Conservation (phyloP, 2,797 vertebrate genomes). For the Anolis apletophallus region DNA sequence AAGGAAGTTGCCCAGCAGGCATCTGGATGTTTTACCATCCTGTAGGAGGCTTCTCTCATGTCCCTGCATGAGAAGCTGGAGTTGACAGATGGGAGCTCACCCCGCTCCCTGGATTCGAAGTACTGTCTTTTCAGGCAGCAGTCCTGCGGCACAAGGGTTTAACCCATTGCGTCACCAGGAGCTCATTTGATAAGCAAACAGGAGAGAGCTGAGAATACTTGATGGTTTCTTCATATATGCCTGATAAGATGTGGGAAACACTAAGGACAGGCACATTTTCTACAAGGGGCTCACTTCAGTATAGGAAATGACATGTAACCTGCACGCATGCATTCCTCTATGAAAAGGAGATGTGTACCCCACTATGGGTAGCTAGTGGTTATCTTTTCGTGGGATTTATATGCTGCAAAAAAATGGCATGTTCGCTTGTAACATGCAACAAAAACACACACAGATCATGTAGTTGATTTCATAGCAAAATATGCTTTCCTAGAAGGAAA, state of each 20-base stretch:
- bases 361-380: not conserved
- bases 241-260: not conserved
- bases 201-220: not conserved
- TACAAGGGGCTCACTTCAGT: not conserved
- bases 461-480: not conserved
- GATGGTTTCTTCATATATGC: not conserved
- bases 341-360: not conserved
- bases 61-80: too few relatives aligned
- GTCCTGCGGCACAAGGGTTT: too few relatives aligned
- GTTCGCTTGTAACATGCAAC: not conserved
- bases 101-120: too few relatives aligned
- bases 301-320: not conserved
- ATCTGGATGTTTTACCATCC: too few relatives aligned
- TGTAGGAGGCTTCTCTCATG: too few relatives aligned
- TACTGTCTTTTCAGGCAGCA: too few relatives aligned
- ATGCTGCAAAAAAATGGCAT: not conserved
- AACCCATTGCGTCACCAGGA: too few relatives aligned
- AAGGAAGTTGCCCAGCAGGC: too few relatives aligned
- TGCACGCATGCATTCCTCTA: too few relatives aligned
- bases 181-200: not conserved
- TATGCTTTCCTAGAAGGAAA: not conserved
- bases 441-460: not conserved
- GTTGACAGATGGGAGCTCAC: too few relatives aligned
- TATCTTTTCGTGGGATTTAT: not conserved
- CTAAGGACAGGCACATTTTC: not conserved